A percentile compares a stretch with the other conserved stretches of the same genome.
phyloP scores from a whole-genome alignment of 2,797 vertebrate species.

The Syngnathus rostellatus region DNA sequence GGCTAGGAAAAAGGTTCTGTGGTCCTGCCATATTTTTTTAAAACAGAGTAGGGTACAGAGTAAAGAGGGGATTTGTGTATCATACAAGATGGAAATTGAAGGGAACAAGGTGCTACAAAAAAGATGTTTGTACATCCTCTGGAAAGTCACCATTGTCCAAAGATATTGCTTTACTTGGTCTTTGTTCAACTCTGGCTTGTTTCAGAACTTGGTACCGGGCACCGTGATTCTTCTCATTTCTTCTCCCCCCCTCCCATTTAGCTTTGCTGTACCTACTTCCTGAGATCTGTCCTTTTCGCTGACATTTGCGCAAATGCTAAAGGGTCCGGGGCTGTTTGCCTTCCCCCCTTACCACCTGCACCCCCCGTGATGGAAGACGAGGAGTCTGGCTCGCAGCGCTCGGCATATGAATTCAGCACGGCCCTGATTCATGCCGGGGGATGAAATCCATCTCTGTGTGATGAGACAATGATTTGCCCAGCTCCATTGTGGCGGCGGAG shows the following conservation, averaged over 20 bases:
- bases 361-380: slow-evolving; percentile 37
- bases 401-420: slow-evolving; percentile 41
- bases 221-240: slow-evolving; percentile 12
- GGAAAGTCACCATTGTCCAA: background rate
- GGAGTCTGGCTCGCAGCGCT: slow-evolving; percentile 29
- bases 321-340: slow-evolving; percentile 47
- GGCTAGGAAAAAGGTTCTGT: background rate
- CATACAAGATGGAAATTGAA: too few relatives aligned
- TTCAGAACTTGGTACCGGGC: background rate
- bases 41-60: too few relatives aligned
- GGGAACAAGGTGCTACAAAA: too few relatives aligned
- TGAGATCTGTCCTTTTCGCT: slow-evolving; percentile 52
- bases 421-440: slow-evolving; percentile 29
- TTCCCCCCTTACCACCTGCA: slow-evolving; percentile 5
- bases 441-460: slow-evolving; percentile 60
- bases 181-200: background rate
- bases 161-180: background rate
- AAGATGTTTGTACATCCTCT: too few relatives aligned
- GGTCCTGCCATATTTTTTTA: too few relatives aligned
- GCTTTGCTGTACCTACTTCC: slow-evolving; percentile 35
- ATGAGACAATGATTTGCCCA: slow-evolving; percentile 61
- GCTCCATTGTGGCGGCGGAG: slow-evolving; percentile 52
- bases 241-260: background rate
- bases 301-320: slow-evolving; percentile 59
- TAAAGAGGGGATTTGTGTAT: too few relatives aligned